Evolutionary conservation across 92 coral and sea anemone species (phyloP).

Genomic region (Pocillopora grandis): DNA sequence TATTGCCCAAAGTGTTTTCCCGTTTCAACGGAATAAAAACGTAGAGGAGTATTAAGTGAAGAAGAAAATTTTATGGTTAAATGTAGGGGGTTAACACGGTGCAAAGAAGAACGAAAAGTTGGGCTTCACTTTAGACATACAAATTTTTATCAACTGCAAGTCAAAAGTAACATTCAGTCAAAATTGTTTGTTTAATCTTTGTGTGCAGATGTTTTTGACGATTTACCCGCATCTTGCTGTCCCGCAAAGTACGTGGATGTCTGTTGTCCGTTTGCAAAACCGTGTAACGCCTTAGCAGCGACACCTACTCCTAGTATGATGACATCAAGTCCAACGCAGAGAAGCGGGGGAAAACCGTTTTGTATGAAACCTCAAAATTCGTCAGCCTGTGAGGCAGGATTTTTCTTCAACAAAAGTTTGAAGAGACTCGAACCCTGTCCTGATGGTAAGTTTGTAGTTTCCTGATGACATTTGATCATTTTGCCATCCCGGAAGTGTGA

Average conservation of each 20-base stretch:
- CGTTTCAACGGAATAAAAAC: no score
- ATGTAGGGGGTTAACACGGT: no score
- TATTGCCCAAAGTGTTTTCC: no score
- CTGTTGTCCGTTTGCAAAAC: conserved; percentile 42
- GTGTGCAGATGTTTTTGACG: conserved; percentile 34
- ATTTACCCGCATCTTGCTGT: conserved; percentile 35
- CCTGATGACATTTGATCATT: no score
- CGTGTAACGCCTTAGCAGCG: conserved; percentile 23
- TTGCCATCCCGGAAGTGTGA: no score
- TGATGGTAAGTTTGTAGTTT: conserved; percentile 36
- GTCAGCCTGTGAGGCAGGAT: conserved; percentile 66
- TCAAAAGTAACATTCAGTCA: no score
- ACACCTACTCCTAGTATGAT: neutral
- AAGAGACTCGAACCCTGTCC: conserved; percentile 51
- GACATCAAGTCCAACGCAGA: neutral
- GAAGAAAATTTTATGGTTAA: no score
- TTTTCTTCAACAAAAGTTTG: conserved; percentile 23
- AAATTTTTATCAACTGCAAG: no score
- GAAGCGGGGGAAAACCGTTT: conserved; percentile 16
- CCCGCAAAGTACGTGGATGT: conserved; percentile 27
- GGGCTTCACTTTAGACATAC: no score
- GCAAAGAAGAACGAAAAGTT: no score
- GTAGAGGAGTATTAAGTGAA: no score
- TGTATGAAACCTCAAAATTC: conserved; percentile 68
- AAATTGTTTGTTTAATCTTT: neutral